These are phyloP conservation scores for Cichlasoma orientale DNA, from an alignment of 2,797 vertebrate species.

Conservation along the genomic window DNA sequence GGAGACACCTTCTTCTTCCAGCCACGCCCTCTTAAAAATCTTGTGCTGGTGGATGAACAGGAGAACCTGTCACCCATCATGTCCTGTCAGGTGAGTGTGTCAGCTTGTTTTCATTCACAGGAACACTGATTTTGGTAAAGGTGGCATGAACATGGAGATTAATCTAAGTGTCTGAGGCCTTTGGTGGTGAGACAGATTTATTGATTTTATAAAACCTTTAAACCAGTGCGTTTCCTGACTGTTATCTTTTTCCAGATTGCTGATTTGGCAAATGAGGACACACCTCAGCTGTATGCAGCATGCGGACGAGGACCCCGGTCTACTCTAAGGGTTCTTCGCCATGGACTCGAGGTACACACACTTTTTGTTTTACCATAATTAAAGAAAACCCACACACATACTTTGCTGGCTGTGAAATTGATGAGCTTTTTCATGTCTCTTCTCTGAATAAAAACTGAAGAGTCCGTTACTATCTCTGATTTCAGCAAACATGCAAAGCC, in stretches of 20 bases:
- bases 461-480: constrained; percentile 53
- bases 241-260: constrained; percentile 83
- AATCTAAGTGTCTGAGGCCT: neutral
- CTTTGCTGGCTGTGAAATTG: constrained; percentile 42
- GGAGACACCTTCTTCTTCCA: constrained; percentile 99
- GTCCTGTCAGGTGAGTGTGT: constrained; percentile 89
- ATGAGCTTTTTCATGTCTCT: constrained; percentile 72
- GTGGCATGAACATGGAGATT: neutral
- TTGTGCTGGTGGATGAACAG: constrained; percentile 95
- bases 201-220: neutral
- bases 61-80: constrained; percentile 98
- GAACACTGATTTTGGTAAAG: too few species aligned
- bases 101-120: neutral
- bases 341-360: constrained; percentile 91
- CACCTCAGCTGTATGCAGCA: constrained; percentile 94
- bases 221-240: neutral
- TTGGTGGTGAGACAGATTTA: neutral
- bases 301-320: constrained; percentile 95
- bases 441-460: constrained; percentile 67
- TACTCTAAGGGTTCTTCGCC: constrained; percentile 92
- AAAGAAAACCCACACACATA: neutral
- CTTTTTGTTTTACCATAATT: neutral
- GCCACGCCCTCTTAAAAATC: constrained; percentile 94
- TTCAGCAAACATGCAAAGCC: constrained; percentile 14
- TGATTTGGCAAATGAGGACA: constrained; percentile 98